A percentile compares a stretch with the other conserved stretches of the same genome.
Evolutionary conservation across 2,113 vertebrate species (phyloP).

Genomic region (Cettia cetti): DNA sequence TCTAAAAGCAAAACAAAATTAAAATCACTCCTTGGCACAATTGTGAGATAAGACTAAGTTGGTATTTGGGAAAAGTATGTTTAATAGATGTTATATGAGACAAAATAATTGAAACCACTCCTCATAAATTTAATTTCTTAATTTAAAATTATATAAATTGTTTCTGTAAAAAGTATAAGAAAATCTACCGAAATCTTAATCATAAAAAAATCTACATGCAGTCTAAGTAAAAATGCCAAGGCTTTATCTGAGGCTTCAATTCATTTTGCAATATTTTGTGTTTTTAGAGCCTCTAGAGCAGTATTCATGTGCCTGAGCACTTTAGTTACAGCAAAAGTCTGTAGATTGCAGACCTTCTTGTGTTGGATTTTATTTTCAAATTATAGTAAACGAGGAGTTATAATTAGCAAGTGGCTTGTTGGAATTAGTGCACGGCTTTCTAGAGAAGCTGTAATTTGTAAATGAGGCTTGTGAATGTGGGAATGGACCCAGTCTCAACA

Average conservation of each 20-base stretch:
- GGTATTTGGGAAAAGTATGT: neutral
- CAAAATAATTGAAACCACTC: neutral
- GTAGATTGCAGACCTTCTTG: neutral
- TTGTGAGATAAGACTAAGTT: neutral
- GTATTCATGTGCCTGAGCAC: neutral
- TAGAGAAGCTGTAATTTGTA: neutral
- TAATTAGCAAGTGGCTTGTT: neutral
- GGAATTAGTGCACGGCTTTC: neutral
- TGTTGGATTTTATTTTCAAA: neutral
- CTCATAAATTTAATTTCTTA: neutral
- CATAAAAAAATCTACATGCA: neutral
- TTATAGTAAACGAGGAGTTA: neutral
- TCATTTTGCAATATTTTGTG: neutral
- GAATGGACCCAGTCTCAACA: neutral
- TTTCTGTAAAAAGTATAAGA: neutral
- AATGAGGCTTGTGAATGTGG: neutral
- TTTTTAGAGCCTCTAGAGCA: neutral
- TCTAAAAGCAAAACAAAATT: neutral
- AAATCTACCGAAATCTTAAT: neutral
- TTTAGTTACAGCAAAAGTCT: neutral
- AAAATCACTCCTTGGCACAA: neutral
- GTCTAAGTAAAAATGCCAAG: neutral
- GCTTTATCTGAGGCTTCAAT: neutral
- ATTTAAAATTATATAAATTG: neutral
- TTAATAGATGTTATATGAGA: neutral